Base-by-base conservation (phyloP, 1,140 invertebrate species). In the Octopus bimaculoides region DNA sequence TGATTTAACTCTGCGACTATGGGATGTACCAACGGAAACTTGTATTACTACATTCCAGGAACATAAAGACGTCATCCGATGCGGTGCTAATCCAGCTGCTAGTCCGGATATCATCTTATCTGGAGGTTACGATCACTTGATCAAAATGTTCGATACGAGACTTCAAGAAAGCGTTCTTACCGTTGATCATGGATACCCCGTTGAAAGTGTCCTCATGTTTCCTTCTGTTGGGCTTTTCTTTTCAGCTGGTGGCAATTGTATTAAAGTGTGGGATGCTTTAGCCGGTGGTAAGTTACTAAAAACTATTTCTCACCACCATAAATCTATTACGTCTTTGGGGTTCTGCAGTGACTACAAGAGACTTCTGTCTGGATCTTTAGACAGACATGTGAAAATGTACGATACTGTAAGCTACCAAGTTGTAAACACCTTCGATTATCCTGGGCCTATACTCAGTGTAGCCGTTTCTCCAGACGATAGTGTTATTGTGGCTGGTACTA, bases 321-420 rank as follows among this genome's bases (percentile, higher is more conserved):
- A 99, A 92, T 97, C 97, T 4, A 93, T 99, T 4, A 98, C 96
- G 4, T 94, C 94, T 83, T 85, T 98, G 41, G 90, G 92, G 75
- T 88, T 88, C 78, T 85, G 85, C 41, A 95, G 93, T 52, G 93
- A 96, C 87, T 94, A 94, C 52, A 94, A 93, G 79, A 92, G 95
- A 85, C 91, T 99, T 61, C 87, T 99, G 82, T 98, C 97, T 9
- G 96, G 94, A 7, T 97, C 96, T 4, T 91, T 99, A 73, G 98
- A 99, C 87, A 93, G 91, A 80, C 96, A 98, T 91, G 94, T 99
- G 0, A 98, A 98, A 92, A 93, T 99, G 83, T 98, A 97, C 90
- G 89, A 98, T 88, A 92, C 96, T 75, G 92, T 93, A 78, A 94
- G 93, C 2, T 98, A 96, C 87, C 94, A 96, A 91, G 92, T 94